A percentile compares a stretch with the other conserved stretches of the same genome.
These are phyloP conservation scores for Eristalinus aeneus DNA, from an alignment of 2,888 invertebrate genomes.

Conservation along the genomic window DNA sequence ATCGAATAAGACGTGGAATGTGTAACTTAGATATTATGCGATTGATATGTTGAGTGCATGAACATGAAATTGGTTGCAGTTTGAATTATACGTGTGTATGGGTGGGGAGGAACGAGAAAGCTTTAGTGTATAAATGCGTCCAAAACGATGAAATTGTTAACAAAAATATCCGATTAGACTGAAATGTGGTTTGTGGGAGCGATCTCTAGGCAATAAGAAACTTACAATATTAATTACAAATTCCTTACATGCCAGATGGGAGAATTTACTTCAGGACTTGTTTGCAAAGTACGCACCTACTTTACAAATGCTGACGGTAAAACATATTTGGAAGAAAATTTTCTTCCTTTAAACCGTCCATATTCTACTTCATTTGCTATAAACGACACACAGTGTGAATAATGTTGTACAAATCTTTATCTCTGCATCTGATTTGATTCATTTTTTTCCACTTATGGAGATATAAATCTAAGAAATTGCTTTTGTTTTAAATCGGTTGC, in stretches of 20 bases:
- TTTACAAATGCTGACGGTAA: neutral
- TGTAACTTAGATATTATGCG: conserved; percentile 7
- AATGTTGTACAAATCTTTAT: too few relatives aligned
- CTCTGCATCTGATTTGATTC: too few relatives aligned
- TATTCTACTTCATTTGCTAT: too few relatives aligned
- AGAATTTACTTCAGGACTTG: neutral
- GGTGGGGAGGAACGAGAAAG: neutral
- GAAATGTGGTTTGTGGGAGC: conserved; percentile 23
- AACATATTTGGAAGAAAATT: too few relatives aligned
- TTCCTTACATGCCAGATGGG: neutral
- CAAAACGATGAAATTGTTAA: conserved; percentile 8
- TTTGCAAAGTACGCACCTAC: neutral
- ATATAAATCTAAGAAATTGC: too few relatives aligned
- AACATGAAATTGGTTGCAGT: conserved; percentile 26
- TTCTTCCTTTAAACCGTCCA: too few relatives aligned
- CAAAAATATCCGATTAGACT: conserved; percentile 18
- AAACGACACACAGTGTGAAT: too few relatives aligned
- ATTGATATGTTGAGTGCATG: conserved; percentile 24
- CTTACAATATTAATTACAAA: neutral
- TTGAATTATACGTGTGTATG: neutral
- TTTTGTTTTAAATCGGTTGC: too few relatives aligned
- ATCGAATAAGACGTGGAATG: conserved; percentile 14
- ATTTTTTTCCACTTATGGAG: too few relatives aligned
- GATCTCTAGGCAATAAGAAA: neutral
- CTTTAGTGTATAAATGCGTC: conserved; percentile 8